Evolutionary conservation across 37 sponge, comb jelly and placozoan species (phyloP), one percentile per base, ranked within the genome.

Genomic region (Ianthella basta): DNA sequence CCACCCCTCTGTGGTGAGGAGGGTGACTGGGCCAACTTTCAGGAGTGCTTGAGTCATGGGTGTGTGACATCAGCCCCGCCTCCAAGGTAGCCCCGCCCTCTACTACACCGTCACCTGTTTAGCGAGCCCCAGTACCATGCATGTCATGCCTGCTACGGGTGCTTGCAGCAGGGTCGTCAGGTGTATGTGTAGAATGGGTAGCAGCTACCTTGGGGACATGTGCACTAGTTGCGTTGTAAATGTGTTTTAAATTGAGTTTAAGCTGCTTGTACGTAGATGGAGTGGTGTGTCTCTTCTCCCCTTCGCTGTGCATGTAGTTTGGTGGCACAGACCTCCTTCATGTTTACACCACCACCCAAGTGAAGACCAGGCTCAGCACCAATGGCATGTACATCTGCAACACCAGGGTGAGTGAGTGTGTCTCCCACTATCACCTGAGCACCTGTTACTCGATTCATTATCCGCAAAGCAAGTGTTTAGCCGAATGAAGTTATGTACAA

Each of bases 261-360:
- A 13, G 36, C 40, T n/a, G n/a, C n/a, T n/a, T n/a, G n/a, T n/a
- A n/a, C n/a, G n/a, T n/a, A n/a, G n/a, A n/a, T n/a, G 50, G 50
- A 10, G 50, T 44, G 50, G 50, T 44, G 50, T 44, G 50, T 23
- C 54, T 29, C 80, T 56, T 55, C 80, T n/a, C 15, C 15, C 10
- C 44, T 54, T 41, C 56, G 20, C 72, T 70, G 33, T 70, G 20
- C 19, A 12, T 70, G 12, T 55, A 97, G 91, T 97, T 92, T 86
- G 86, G 77, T 14, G 97, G 97, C 18, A 80, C n/a, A 24, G 97
- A 97, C 55, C 60, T 97, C 19, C 93, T 97, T 4, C 97, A 94
- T 54, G 86, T 94, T 29, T 97, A 97, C 87, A 92, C 92, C 79
- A 84, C 85, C 29, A 73, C 85, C 44, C 97, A 97, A 67, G 69